These are phyloP conservation scores for Drosophila truncata DNA, from an alignment of 1,140 invertebrate species.

Conservation along the genomic window DNA sequence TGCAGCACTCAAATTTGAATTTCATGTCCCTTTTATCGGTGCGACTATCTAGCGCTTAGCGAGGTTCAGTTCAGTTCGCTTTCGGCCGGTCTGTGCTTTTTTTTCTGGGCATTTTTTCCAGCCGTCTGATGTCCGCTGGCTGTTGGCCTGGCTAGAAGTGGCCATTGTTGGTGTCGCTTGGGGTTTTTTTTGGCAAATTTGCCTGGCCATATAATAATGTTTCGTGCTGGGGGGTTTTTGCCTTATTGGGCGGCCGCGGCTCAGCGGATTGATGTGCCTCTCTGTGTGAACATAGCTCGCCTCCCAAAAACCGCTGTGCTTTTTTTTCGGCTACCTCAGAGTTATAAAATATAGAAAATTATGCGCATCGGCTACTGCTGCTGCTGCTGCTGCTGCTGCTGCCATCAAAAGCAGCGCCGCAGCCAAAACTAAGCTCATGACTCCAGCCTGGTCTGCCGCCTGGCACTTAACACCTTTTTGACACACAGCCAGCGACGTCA, in stretches of 20 bases:
- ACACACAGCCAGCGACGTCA: slow-evolving; percentile 81
- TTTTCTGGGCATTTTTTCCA: slow-evolving; percentile 11
- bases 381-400: slow-evolving; percentile 25
- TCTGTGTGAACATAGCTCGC: slow-evolving; percentile 41
- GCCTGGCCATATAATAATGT: slow-evolving; percentile 75
- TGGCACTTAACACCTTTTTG: slow-evolving; percentile 83
- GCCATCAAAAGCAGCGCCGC: slow-evolving; percentile 78
- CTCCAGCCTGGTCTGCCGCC: slow-evolving; percentile 29
- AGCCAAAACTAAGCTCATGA: slow-evolving; percentile 44
- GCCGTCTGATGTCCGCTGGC: neutral
- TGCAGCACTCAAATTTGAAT: slow-evolving; percentile 83
- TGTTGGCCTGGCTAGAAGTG: slow-evolving; percentile 37
- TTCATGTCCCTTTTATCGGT: slow-evolving; percentile 85
- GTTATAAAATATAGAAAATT: slow-evolving; percentile 83
- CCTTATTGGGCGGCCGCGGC: slow-evolving; percentile 71
- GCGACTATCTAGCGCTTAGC: slow-evolving; percentile 75
- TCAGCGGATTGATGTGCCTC: slow-evolving; percentile 72
- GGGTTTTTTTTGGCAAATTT: slow-evolving; percentile 70
- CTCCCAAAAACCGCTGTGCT: slow-evolving; percentile 6
- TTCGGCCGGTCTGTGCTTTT: slow-evolving; percentile 28
- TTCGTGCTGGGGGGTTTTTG: slow-evolving; percentile 61
- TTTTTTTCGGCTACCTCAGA: slow-evolving; percentile 53
- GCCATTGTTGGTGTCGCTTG: slow-evolving; percentile 38
- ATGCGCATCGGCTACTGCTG: slow-evolving; percentile 72
- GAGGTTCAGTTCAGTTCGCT: slow-evolving; percentile 43